Percentiles rank a stretch among this genome's conserved stretches.
Conservation (phyloP, 2,113 vertebrate species). For the Recurvirostra avosetta region DNA sequence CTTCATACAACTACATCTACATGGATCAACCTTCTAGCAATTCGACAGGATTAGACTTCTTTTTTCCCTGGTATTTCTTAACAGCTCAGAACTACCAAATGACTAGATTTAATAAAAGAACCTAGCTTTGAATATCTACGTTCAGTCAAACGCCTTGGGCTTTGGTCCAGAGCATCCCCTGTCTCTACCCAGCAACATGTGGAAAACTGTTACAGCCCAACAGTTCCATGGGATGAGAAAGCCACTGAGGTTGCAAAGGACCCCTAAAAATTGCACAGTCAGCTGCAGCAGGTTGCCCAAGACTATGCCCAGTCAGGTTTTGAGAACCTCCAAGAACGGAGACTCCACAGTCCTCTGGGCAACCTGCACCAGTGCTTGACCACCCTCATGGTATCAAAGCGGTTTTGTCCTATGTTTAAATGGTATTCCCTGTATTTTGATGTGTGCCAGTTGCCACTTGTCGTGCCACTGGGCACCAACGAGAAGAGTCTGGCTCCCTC, state of each 20-base stretch:
- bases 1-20: neutral
- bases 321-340: neutral
- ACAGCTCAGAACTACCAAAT: neutral
- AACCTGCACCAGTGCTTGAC: neutral
- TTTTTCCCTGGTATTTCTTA: neutral
- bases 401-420: rapidly evolving
- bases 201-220: neutral
- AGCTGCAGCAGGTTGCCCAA: neutral
- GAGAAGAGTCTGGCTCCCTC: rapidly evolving
- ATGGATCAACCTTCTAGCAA: neutral
- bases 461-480: neutral
- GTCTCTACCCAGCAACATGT: neutral
- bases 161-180: neutral
- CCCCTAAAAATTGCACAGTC: neutral
- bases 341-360: neutral
- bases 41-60: neutral
- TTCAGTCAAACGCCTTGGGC: neutral
- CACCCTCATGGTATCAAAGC: rapidly evolving
- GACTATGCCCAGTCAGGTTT: rapidly evolving
- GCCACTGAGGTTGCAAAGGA: neutral
- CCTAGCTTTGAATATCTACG: neutral
- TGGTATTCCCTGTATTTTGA: neutral
- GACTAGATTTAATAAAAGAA: neutral
- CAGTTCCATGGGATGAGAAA: neutral
- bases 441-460: rapidly evolving